A percentile compares a stretch with the other conserved stretches of the same genome.
Evolutionary conservation across 2,888 invertebrate species (phyloP).

Genomic region (Sthenelais limicola): DNA sequence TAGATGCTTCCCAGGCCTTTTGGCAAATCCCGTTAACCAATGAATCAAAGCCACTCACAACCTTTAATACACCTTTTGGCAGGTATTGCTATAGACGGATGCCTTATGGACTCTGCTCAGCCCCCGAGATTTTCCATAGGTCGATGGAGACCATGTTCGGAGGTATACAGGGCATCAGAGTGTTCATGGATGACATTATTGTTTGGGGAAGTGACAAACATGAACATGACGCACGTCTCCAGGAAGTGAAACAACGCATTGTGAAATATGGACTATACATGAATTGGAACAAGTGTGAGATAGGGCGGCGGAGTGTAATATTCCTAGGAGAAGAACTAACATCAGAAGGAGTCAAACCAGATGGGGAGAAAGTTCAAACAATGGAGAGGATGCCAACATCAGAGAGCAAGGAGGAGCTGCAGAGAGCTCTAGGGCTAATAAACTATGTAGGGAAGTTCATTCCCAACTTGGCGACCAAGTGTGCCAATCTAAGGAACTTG

Average conservation of each 20-base stretch:
- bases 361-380: background rate
- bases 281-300: background rate
- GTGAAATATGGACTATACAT: background rate
- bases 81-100: conserved; percentile 15
- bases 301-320: background rate
- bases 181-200: too few species aligned
- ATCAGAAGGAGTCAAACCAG: background rate
- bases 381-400: background rate
- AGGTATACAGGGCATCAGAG: too few species aligned
- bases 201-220: background rate
- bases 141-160: background rate
- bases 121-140: background rate
- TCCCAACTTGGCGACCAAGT: background rate
- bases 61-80: conserved; percentile 1
- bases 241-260: background rate
- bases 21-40: background rate
- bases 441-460: too few species aligned
- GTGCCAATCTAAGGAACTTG: background rate
- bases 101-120: too few species aligned
- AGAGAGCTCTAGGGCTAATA: background rate
- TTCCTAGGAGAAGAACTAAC: background rate
- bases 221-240: background rate
- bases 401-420: background rate
- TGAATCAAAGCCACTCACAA: background rate
- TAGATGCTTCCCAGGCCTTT: background rate